phyloP scores from a whole-genome alignment of 2,888 invertebrate genomes.

The Sminthurinus aureus region DNA sequence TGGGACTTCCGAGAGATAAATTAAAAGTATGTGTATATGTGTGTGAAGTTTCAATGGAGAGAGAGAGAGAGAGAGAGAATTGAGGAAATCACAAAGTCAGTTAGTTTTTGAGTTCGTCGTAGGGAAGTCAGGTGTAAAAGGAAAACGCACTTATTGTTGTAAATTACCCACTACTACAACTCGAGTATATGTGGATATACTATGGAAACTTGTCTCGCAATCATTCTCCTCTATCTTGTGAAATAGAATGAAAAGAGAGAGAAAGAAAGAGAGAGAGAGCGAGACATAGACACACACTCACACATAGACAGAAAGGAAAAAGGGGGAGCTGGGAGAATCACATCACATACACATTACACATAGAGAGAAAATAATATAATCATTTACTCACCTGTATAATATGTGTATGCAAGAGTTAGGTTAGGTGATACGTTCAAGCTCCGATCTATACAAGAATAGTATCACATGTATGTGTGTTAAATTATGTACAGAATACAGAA shows the following conservation, averaged over 20 bases:
- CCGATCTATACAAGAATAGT: neutral
- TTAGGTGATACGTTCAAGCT: neutral
- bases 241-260: conserved; percentile 13
- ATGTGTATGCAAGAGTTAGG: neutral
- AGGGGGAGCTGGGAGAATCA: conserved; percentile 3
- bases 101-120: conserved; percentile 16
- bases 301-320: no score
- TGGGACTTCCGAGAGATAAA: conserved; percentile 38
- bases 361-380: conserved; percentile 6
- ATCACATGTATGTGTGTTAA: neutral
- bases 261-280: conserved; percentile 10
- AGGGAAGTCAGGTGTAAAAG: conserved; percentile 26
- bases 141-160: conserved; percentile 17
- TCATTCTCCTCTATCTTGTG: conserved; percentile 8
- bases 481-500: no score
- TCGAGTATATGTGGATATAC: neutral
- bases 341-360: conserved; percentile 7
- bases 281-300: conserved; percentile 12
- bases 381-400: conserved; percentile 22
- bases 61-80: neutral
- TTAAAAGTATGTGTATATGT: conserved; percentile 38
- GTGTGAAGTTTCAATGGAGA: conserved; percentile 31
- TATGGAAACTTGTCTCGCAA: conserved; percentile 7
- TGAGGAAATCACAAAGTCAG: conserved; percentile 16
- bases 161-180: conserved; percentile 14